Evolutionary conservation across 2,113 vertebrate species (phyloP).

Genomic region (Rhabdornis inornatus): DNA sequence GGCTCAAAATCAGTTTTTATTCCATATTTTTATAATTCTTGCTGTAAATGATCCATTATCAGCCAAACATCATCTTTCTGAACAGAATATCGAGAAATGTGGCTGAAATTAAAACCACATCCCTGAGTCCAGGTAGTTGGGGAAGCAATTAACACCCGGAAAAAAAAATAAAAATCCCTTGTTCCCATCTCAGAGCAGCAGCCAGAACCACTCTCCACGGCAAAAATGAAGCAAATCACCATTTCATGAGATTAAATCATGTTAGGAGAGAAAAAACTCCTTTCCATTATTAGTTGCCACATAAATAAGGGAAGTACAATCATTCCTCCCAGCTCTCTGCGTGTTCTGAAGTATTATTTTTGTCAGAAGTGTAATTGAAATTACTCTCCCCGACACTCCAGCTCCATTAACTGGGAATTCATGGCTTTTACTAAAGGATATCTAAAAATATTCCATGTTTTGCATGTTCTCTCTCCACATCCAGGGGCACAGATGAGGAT

Average conservation of each 20-base stretch:
- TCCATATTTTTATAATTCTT: background rate
- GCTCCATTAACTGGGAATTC: constrained; percentile 44
- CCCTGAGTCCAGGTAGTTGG: background rate
- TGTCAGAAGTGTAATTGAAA: constrained; percentile 3
- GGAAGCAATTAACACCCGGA: background rate
- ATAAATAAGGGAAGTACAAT: constrained; percentile 46
- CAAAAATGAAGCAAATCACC: background rate
- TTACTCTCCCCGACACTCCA: background rate
- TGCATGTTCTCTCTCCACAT: background rate
- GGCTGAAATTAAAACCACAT: background rate
- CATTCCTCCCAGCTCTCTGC: background rate
- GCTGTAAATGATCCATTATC: background rate
- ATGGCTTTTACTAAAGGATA: background rate
- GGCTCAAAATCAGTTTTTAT: background rate
- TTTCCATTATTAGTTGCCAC: background rate
- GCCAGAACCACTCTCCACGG: background rate
- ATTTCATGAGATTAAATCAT: background rate
- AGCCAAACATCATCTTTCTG: background rate
- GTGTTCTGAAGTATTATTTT: background rate
- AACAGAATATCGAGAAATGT: background rate
- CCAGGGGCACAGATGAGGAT: background rate
- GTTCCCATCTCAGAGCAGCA: background rate
- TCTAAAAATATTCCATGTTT: background rate
- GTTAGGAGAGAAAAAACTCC: background rate
- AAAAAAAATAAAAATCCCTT: background rate